These are phyloP conservation scores for Pomacea maculata DNA, from an alignment of 1,140 invertebrate species.

Conservation along the genomic window DNA sequence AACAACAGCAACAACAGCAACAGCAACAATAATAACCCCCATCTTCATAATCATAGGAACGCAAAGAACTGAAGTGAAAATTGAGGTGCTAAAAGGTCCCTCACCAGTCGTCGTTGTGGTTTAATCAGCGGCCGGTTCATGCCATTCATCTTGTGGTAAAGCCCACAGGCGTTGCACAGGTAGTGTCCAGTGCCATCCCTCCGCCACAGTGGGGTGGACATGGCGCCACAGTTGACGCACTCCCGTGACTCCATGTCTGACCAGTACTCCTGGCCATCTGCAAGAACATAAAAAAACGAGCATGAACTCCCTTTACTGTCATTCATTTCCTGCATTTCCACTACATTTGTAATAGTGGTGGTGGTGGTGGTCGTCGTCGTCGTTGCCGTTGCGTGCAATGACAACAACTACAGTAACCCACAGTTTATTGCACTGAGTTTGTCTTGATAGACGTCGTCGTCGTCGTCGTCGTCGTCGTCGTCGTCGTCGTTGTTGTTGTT, in stretches of 20 bases:
- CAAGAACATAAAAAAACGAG: constrained; percentile 20
- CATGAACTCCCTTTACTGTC: background rate
- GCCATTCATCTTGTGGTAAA: constrained; percentile 99
- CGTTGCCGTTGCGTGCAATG: too few species aligned
- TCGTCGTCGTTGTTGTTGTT: too few species aligned
- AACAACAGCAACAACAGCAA: too few species aligned
- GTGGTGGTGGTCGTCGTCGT: too few species aligned
- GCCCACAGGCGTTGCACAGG: constrained; percentile 75
- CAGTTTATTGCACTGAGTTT: too few species aligned
- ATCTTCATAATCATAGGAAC: background rate
- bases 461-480: too few species aligned
- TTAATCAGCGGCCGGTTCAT: constrained; percentile 81
- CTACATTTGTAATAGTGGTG: too few species aligned
- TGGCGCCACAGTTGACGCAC: constrained; percentile 67
- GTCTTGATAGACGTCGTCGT: too few species aligned
- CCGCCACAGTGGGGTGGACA: constrained; percentile 66
- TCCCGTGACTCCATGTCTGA: constrained; percentile 60
- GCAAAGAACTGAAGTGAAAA: too few species aligned
- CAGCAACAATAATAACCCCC: background rate
- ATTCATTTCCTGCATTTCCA: too few species aligned
- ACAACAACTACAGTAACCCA: too few species aligned
- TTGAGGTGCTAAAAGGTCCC: too few species aligned
- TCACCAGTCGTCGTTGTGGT: constrained; percentile 68
- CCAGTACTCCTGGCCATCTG: constrained; percentile 51
- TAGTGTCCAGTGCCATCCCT: constrained; percentile 66